Evolutionary conservation across 2,888 invertebrate species (phyloP), one percentile per base, ranked within the genome.

Genomic region (Selenia dentaria): DNA sequence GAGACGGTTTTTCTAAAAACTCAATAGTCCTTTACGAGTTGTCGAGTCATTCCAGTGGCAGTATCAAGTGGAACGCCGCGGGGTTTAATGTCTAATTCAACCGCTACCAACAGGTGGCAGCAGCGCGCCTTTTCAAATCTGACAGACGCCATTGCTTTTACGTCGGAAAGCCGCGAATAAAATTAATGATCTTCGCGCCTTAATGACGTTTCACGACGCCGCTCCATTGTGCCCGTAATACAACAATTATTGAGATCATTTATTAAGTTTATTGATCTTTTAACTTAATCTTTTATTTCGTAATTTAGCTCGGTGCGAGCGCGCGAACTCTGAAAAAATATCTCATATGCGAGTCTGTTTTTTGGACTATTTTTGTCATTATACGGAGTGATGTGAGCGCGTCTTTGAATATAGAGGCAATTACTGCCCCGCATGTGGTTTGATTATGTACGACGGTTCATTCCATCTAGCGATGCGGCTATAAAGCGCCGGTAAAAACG

Each of bases 181-280:
- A 87, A 90, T 90, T 90, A 88, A 90, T 90, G 89, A 89, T 90
- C 85, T 84, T 85, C 83, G 85, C 84, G 84, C 84, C 89, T 86
- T 90, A 89, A 89, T 90, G 89, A 86, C 87, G 88, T 81, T 81
- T 83, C 85, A 84, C 89, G 86, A 87, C 80, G 89, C 89, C 88
- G 87, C 85, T 83, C 89, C 87, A 90, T 90, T 90, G 90, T 90
- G 81, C 78, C 83, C 83, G 88, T 90, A 90, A 89, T 90, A 87
- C 87, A 90, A 90, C 90, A 89, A 90, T 89, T 90, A 90, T 89
- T 90, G 85, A 90, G 90, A 90, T 89, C 89, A 90, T 90, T 90
- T 90, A 89, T 90, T 89, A 90, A 89, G 89, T 90, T 90, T 90
- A 90, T 90, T 90, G 90, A 89, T 90, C 89, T 89, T 89, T 90